phyloP scores from a whole-genome alignment of 2,888 invertebrate species.

The Hypomecis atomaria region DNA sequence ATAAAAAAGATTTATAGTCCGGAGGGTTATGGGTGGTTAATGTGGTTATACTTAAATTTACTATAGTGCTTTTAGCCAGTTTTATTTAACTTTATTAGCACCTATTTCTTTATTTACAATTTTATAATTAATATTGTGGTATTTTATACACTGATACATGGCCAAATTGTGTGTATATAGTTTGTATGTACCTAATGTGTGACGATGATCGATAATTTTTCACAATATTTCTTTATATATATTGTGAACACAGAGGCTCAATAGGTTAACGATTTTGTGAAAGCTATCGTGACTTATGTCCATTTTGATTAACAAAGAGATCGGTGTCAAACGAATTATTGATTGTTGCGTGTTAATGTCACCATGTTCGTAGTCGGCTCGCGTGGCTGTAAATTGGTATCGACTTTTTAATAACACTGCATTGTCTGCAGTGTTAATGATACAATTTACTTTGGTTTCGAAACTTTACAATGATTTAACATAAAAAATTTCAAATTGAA shows the following conservation, averaged over 20 bases:
- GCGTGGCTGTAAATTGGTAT: conserved; percentile 52
- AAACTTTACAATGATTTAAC: background rate
- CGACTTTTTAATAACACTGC: conserved; percentile 51
- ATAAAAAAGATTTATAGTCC: background rate
- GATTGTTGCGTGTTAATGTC: conserved; percentile 38
- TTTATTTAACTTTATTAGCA: no score
- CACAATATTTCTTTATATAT: background rate
- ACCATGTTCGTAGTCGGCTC: conserved; percentile 42
- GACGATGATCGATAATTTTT: no score
- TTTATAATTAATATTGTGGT: no score
- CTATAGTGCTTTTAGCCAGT: no score
- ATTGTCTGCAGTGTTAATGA: conserved; percentile 28
- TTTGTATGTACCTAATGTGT: no score
- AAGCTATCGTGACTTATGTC: conserved; percentile 31
- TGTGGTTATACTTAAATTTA: no score
- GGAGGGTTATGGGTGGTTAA: no score
- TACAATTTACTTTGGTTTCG: conserved; percentile 1
- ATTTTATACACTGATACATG: no score
- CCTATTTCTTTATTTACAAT: no score
- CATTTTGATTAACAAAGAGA: conserved; percentile 22
- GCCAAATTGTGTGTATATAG: no score
- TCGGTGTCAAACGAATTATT: conserved; percentile 31
- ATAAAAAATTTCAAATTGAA: no score
- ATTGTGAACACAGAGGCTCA: conserved; percentile 3
- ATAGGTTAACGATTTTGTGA: conserved; percentile 6